Evolutionary conservation across 2,888 invertebrate genomes (phyloP), one percentile per base, ranked within the genome.

Genomic region (Litoditis marina): DNA sequence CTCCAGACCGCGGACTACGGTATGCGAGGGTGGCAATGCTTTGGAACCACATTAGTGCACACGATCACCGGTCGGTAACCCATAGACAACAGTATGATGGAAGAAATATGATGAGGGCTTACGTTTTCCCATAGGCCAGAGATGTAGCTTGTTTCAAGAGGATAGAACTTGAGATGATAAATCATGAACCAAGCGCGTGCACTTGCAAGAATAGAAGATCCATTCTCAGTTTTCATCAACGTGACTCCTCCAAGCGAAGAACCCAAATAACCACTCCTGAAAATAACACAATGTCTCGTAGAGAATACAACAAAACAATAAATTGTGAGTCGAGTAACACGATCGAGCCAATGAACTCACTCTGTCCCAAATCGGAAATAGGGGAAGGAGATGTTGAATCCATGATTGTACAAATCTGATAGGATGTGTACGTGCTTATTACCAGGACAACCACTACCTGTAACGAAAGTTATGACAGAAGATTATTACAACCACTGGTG

Each of bases 131-230:
- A 82, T 39, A 80, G 65, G 36, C 82, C 83, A 7, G 81, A 81
- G 28, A 83, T 66, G 63, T 73, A 79, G 60, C 79, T 80, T 56
- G 72, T 65, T 52, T 80, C 78, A 8, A 67, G 58, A 7, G 81
- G 81, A 47, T 76, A 73, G 65, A 83, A 83, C 61, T 79, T 75
- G 44, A 83, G 65, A 47, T 83, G 82, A 63, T 83, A 83, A 28
- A 83, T 68, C 72, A 83, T 73, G 56, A 83, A 73, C 83, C 83
- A 82, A 2, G 83, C 75, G 30, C 70, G 64, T 7, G 80, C 82
- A 19, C 71, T 67, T 4, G 73, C 75, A 52, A 81, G 61, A 44
- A 68, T 59, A 50, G 63, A 62, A 1, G 71, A 74, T 36, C 74
- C 71, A 34, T 78, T 76, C 32, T 73, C 71, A 27, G 73, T 75